Evolutionary conservation across 1,140 invertebrate species (phyloP).

Genomic region (Xylocopa sonorina): DNA sequence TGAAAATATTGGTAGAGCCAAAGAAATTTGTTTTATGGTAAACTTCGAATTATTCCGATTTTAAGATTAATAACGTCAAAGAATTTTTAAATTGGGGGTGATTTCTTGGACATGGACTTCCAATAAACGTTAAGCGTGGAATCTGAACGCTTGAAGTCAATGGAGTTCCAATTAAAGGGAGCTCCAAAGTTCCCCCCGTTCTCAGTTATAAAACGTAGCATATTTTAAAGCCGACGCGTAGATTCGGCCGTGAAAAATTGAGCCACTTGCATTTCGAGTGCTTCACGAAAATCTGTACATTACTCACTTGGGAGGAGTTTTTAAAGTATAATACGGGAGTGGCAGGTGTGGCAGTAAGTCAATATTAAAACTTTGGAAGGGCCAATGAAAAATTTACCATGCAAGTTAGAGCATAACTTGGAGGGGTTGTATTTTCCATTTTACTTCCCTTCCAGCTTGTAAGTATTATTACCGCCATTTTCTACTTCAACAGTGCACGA

Average conservation of each 20-base stretch:
- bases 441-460: neutral
- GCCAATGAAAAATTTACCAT: constrained; percentile 2
- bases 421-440: neutral
- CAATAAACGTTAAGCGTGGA: neutral
- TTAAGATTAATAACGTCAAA: too few species aligned
- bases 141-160: neutral
- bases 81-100: too few species aligned
- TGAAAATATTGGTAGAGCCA: neutral
- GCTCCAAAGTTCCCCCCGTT: neutral
- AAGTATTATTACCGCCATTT: neutral
- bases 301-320: neutral
- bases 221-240: neutral
- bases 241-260: neutral
- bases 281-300: neutral
- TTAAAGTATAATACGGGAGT: neutral
- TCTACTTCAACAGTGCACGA: neutral
- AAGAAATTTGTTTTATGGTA: too few species aligned
- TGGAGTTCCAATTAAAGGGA: neutral
- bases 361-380: constrained; percentile 4
- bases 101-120: too few species aligned
- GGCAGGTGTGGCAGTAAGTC: neutral
- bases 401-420: neutral
- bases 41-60: too few species aligned
- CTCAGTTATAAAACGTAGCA: neutral
- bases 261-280: neutral